Conservation (phyloP, 1,140 invertebrate genomes). For the Pogonomyrmex californicus region DNA sequence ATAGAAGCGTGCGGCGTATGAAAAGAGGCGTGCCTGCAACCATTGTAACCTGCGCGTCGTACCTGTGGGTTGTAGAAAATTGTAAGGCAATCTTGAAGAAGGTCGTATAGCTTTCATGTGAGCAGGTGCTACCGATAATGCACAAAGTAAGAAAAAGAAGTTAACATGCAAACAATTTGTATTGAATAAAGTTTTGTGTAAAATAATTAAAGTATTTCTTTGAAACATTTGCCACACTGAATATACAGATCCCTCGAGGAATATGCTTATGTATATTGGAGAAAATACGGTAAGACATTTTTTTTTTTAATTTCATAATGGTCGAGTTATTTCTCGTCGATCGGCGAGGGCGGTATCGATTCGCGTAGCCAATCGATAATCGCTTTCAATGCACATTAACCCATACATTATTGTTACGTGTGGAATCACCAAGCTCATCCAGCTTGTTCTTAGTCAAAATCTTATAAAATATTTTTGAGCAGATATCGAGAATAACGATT, state of each 20-base stretch:
- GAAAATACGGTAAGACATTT: constrained; percentile 50
- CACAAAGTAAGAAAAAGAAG: neutral
- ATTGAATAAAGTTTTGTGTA: neutral
- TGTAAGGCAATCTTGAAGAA: constrained; percentile 33
- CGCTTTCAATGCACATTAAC: constrained; percentile 72
- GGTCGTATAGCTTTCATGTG: constrained; percentile 47
- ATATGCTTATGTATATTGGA: constrained; percentile 16
- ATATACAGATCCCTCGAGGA: neutral
- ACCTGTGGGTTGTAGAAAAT: constrained; percentile 56
- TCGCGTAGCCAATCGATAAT: constrained; percentile 82
- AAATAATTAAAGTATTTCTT: neutral
- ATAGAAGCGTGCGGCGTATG: neutral
- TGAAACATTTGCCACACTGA: neutral
- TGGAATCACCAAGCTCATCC: constrained; percentile 49
- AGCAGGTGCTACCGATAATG: constrained; percentile 59
- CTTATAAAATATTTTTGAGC: constrained; percentile 12
- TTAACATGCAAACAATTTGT: neutral
- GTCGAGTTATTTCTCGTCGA: constrained; percentile 73
- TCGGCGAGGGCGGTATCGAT: constrained; percentile 72
- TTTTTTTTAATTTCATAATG: constrained; percentile 62
- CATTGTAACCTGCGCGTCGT: constrained; percentile 50
- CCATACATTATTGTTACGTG: constrained; percentile 72
- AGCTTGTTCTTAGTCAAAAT: constrained; percentile 44
- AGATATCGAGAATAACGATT: constrained; percentile 8
- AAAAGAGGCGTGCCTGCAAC: constrained; percentile 37